Evolutionary conservation across 2,888 invertebrate genomes (phyloP), one percentile per base, ranked within the genome.

Genomic region (Melanostoma mellinum): DNA sequence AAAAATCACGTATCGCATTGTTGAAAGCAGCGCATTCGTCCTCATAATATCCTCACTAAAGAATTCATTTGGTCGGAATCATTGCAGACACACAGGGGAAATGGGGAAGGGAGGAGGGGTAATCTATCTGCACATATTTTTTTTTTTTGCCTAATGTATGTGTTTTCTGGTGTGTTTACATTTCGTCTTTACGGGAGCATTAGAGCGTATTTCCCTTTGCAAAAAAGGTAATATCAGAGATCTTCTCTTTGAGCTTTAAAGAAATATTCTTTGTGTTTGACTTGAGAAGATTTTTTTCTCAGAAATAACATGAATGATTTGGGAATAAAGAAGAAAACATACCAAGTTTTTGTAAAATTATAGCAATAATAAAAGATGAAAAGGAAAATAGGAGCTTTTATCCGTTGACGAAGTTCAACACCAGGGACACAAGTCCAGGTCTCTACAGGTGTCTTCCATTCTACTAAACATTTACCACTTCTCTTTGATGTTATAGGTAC

Each of bases 1-100:
- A 10, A 55, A 58, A 79, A 79, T 69, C 69, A 74, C 68, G 79
- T 79, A 55, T 46, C 46, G 68, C 32, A 38, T 40, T 55, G 10
- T 55, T 56, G 40, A 46, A 61, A 68, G 60, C 53, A 48, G 60
- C 44, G 60, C 44, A 53, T 38, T 52, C 36, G 52, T 61, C 72
- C 68, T 55, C 60, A 67, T 58, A 56, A 67, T 55, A 36, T 46
- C 36, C 38, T 32, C 6, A 50, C 63, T 50, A 32, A 63, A 63
- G 63, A 63, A 73, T 63, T 63, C 73, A 73, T 55, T 46, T 73
- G 63, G 46, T 48, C 6, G 33, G 40, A 72, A 50, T 63, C 38
- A 38, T 61, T 61, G 32, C 35, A 61, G 38, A 40, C n/a, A 32
- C 35, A 35, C 33, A 30, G 5, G 20, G 38, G 10, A 8, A 38